Evolutionary conservation across 2,113 vertebrate genomes (phyloP).

Genomic region (Lycaon pictus): DNA sequence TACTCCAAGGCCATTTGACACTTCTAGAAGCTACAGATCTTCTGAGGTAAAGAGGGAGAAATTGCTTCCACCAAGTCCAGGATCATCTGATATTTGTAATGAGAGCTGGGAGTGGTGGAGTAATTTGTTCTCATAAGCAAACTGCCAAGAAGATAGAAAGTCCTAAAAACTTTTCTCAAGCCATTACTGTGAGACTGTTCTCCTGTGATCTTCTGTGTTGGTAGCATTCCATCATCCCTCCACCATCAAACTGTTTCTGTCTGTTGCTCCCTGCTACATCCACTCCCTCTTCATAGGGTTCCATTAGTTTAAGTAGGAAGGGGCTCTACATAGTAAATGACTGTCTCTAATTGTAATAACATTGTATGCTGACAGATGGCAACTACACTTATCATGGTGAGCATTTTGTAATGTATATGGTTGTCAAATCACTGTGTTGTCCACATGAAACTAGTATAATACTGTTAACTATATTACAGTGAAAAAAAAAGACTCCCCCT

Average conservation of each 20-base stretch:
- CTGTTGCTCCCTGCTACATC: neutral
- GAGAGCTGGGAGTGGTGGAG: slow-evolving; percentile 62
- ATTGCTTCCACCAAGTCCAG: slow-evolving; percentile 53
- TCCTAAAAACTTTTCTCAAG: slow-evolving; percentile 43
- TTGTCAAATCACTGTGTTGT: neutral
- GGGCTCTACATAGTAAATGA: slow-evolving; percentile 12
- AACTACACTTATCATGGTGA: neutral
- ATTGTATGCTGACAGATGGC: neutral
- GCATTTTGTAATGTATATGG: neutral
- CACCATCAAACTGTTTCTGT: neutral
- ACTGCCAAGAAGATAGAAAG: slow-evolving; percentile 66
- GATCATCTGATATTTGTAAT: slow-evolving; percentile 72
- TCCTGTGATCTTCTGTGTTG: slow-evolving; percentile 55
- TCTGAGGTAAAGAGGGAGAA: slow-evolving; percentile 52
- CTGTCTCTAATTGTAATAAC: neutral
- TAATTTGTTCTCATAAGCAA: slow-evolving; percentile 64
- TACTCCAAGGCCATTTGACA: neutral
- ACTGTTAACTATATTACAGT: neutral
- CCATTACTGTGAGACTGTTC: slow-evolving; percentile 11
- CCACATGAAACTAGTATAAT: neutral
- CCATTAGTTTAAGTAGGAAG: neutral
- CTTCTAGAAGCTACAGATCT: slow-evolving; percentile 50
- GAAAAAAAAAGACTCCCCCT: neutral
- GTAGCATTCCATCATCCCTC: neutral
- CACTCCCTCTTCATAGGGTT: neutral